phyloP scores from a whole-genome alignment of 1,140 invertebrate species.

The Bombus vancouverensis region DNA sequence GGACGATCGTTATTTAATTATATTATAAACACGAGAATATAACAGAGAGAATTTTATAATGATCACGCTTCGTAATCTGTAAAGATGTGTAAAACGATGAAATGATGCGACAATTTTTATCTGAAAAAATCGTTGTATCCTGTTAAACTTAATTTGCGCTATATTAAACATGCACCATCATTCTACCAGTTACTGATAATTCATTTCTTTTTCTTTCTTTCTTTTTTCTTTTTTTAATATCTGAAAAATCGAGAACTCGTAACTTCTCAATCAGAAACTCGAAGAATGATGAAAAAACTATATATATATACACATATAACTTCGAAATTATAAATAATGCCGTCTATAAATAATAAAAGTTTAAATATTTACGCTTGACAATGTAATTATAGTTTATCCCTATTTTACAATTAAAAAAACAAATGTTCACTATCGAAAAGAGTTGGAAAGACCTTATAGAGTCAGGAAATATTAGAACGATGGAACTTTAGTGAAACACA shows the following conservation, averaged over 20 bases:
- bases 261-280: constrained; percentile 45
- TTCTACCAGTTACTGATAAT: constrained; percentile 31
- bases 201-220: not conserved
- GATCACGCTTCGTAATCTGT: constrained; percentile 33
- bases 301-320: not conserved
- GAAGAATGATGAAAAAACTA: constrained; percentile 33
- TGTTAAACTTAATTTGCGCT: not conserved
- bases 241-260: constrained; percentile 18
- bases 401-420: constrained; percentile 11
- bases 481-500: constrained; percentile 22
- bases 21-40: constrained; percentile 51
- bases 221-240: not conserved
- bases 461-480: not conserved
- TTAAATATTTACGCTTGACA: not conserved
- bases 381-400: not conserved
- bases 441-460: not conserved
- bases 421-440: constrained; percentile 10
- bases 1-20: constrained; percentile 41
- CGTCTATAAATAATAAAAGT: constrained; percentile 3
- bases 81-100: constrained; percentile 9
- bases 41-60: constrained; percentile 26
- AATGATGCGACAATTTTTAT: not conserved
- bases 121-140: not conserved
- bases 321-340: constrained; percentile 9
- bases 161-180: not conserved